Percentiles rank a stretch among this genome's conserved stretches.
These are phyloP conservation scores for Melipona bicolor DNA, from an alignment of 2,888 invertebrate genomes.

Conservation along the genomic window DNA sequence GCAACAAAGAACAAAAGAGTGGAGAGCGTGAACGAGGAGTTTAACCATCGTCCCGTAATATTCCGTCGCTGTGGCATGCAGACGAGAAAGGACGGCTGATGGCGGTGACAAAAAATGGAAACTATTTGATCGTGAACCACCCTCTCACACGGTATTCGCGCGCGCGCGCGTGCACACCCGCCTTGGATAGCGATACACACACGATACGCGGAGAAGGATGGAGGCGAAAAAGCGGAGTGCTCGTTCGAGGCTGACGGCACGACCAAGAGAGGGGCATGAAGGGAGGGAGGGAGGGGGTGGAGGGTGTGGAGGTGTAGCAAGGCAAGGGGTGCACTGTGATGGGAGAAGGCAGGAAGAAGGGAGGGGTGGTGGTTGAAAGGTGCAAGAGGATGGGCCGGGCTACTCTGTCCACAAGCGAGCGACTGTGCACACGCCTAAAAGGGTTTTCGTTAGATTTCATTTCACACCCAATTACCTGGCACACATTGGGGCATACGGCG, in stretches of 20 bases:
- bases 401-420: constrained; percentile 73
- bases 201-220: constrained; percentile 47
- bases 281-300: constrained; percentile 7
- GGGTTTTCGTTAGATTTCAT: constrained; percentile 84
- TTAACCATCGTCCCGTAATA: constrained; percentile 75
- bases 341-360: not conserved
- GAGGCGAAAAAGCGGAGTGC: constrained; percentile 55
- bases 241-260: constrained; percentile 38
- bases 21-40: constrained; percentile 67
- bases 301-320: constrained; percentile 5
- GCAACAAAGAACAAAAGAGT: constrained; percentile 63
- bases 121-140: constrained; percentile 81
- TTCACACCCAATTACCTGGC: constrained; percentile 83
- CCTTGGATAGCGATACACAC: constrained; percentile 59
- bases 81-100: constrained; percentile 71
- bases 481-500: constrained; percentile 70
- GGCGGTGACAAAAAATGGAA: constrained; percentile 75
- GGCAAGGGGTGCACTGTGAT: constrained; percentile 33
- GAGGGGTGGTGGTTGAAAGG: constrained; percentile 29
- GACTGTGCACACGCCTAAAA: constrained; percentile 84
- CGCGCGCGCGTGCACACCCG: not conserved
- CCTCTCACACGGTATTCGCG: constrained; percentile 50
- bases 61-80: constrained; percentile 67
- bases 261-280: constrained; percentile 2
- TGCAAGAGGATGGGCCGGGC: constrained; percentile 66